Base-by-base conservation (phyloP, 2,888 invertebrate genomes). In the Orthosia cruda region DNA sequence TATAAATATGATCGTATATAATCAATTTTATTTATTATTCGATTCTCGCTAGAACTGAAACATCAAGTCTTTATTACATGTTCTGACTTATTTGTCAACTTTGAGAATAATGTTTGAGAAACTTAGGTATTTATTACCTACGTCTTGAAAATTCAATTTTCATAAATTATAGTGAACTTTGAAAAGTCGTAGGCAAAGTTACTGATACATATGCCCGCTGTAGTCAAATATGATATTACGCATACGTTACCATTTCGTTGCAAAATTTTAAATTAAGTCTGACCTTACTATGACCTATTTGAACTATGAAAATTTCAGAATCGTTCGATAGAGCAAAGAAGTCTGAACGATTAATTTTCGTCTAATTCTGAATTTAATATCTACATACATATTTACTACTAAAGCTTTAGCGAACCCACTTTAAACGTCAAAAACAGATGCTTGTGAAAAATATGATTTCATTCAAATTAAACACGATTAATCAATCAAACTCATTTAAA, bases 151-250 rank as follows among this genome's bases (percentile, higher is more conserved):
- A 84, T 77, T 71, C 61, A 77, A 79, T 87, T 79, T 83, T 74
- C 65, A 81, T 79, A 77, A 86, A 79, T 85, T 80, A 80, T 76
- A 81, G 40, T 76, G 23, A 82, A 87, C 68, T 74, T 80, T 73
- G 65, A 55, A 69, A 67, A 68, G 69, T 74, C 45, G 32, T n/a
- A 26, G 32, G 16, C 32, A 18, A 40, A 73, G 57, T 74, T 67
- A 71, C 50, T 54, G 23, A 67, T 61, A 76, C 40, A 72, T 63
- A 71, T 40, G 47, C 18, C n/a, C 23, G 20, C n/a, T 45, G 4
- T 47, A 16, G 2, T 49, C 26, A 26, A 23, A 67, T 63, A 58
- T 52, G 12, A 57, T 55, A 71, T 77, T 57, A 61, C 18, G 15
- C 12, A 32, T 32, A 3, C 32, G 32, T 7, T 66, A 54, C 40